Conservation (phyloP, 2,888 invertebrate genomes). For the Lepidochrysops patricia region DNA sequence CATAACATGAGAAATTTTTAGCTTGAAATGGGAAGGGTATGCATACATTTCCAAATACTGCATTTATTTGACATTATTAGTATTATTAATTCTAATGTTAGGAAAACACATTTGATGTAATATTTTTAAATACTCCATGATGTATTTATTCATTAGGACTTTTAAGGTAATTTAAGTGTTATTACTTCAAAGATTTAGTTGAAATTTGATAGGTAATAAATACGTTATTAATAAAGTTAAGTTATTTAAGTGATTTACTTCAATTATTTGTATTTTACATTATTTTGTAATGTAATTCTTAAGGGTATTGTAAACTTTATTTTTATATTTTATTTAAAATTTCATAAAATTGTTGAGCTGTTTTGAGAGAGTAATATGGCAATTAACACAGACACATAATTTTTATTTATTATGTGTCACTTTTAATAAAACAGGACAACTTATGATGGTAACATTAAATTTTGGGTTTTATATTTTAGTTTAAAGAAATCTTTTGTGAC, state of each 20-base stretch:
- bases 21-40: too few species aligned
- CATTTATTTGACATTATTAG: not conserved
- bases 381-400: too few species aligned
- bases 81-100: not conserved
- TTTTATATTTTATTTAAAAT: too few species aligned
- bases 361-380: too few species aligned
- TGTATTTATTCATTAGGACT: slow-evolving; percentile 14
- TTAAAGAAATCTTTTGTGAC: too few species aligned
- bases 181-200: slow-evolving; percentile 7
- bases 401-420: too few species aligned
- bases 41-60: not conserved
- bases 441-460: too few species aligned
- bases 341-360: too few species aligned
- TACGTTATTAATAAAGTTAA: not conserved
- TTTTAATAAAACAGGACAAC: too few species aligned
- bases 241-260: not conserved
- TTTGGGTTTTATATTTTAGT: too few species aligned
- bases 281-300: not conserved
- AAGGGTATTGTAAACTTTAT: not conserved
- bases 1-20: too few species aligned
- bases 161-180: slow-evolving; percentile 12
- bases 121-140: slow-evolving; percentile 14
- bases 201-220: not conserved
- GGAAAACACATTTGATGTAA: slow-evolving; percentile 6
- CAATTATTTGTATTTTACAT: not conserved